phyloP scores from a whole-genome alignment of 2,113 vertebrate genomes.

The Agelaius phoeniceus region DNA sequence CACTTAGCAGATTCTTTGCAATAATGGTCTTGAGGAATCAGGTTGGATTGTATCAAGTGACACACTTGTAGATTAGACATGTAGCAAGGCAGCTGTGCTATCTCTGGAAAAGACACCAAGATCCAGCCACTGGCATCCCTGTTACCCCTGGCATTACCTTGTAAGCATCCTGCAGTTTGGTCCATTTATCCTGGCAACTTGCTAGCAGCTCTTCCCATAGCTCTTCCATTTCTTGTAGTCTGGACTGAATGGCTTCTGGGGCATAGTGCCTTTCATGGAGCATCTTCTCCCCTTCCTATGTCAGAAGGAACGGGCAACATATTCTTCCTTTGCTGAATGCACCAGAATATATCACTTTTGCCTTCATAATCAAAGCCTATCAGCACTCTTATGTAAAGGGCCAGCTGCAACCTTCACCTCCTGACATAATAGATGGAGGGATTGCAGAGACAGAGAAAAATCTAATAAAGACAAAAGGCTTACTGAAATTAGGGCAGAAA shows the following conservation, averaged over 20 bases:
- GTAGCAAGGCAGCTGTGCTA: neutral
- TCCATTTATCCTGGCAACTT: slow-evolving; percentile 80
- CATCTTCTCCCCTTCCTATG: slow-evolving; percentile 85
- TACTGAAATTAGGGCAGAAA: neutral
- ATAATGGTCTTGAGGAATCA: neutral
- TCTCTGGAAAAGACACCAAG: neutral
- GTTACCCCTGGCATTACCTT: slow-evolving; percentile 69
- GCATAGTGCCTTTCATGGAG: slow-evolving; percentile 66
- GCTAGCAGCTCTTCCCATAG: slow-evolving; percentile 81
- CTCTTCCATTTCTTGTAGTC: slow-evolving; percentile 79
- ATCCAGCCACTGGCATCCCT: neutral
- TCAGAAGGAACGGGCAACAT: neutral
- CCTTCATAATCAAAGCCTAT: neutral
- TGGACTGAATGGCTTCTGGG: slow-evolving; percentile 74
- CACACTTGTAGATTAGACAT: neutral
- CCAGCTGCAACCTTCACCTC: neutral
- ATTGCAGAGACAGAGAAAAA: neutral
- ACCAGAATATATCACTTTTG: neutral
- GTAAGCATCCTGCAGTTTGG: slow-evolving; percentile 80
- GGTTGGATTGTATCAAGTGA: neutral
- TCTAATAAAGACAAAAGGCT: neutral
- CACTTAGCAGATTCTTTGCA: neutral
- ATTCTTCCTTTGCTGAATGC: neutral
- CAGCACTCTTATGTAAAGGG: neutral
- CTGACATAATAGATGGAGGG: neutral